These are phyloP conservation scores for Lethocerus indicus DNA, from an alignment of 1,140 invertebrate genomes.

Conservation along the genomic window DNA sequence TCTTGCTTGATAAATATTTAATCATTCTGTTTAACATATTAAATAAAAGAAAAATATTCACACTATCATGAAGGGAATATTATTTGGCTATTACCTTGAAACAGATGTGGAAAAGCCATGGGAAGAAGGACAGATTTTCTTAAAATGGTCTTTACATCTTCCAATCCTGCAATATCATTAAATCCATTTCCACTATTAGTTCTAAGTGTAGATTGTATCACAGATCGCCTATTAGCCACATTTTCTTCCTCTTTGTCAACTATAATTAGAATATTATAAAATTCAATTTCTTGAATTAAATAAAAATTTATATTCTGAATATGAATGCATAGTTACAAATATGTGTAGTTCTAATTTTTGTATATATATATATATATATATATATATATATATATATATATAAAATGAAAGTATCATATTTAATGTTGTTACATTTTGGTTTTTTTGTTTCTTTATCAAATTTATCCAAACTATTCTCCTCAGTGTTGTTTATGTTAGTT, in stretches of 20 bases:
- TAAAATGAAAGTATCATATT: too few species aligned
- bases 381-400: neutral
- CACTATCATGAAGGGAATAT: too few species aligned
- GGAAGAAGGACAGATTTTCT: constrained; percentile 28
- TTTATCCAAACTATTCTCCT: too few species aligned
- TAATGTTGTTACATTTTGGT: too few species aligned
- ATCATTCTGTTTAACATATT: neutral
- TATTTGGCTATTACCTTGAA: too few species aligned
- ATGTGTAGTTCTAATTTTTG: neutral
- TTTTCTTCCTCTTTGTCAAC: neutral
- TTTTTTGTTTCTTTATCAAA: too few species aligned
- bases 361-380: neutral
- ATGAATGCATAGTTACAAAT: neutral
- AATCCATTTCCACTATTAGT: constrained; percentile 16
- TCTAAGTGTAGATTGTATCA: neutral
- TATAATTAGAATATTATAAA: neutral
- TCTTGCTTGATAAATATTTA: neutral
- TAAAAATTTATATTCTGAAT: neutral
- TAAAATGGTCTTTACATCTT: constrained; percentile 26
- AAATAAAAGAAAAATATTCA: neutral
- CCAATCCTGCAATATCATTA: constrained; percentile 24
- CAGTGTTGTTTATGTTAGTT: too few species aligned
- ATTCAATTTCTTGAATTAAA: neutral
- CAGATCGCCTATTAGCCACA: neutral
- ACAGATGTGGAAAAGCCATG: constrained; percentile 25